Base-by-base conservation (phyloP, 1,140 invertebrate genomes). In the Sarcophaga bullata region DNA sequence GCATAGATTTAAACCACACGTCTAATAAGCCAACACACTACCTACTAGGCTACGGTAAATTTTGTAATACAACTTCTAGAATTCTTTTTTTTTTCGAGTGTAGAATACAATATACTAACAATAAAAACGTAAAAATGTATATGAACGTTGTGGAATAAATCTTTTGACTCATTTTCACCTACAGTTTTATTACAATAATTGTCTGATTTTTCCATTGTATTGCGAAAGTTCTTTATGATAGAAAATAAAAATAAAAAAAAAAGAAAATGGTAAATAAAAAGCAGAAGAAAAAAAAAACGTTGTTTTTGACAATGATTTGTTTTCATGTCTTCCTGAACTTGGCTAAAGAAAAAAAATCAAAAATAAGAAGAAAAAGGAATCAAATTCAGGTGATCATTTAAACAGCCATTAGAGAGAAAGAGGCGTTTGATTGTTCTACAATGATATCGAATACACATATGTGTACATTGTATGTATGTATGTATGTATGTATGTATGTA, bases 181-280 rank as follows among this genome's bases (percentile, higher is more conserved):
- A 58, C 54, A 58, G 54, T 58, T 58, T 58, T 58, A 58, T 58
- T n/a, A 58, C 54, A 58, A 58, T 58, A 58, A 58, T 58, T 58
- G 54, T 58, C 54, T 58, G 25, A 37, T 37, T 13, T 15, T 58
- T 58, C 10, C 54, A n/a, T 7, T 13, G 54, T n/a, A n/a, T 58
- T 13, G 6, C 15, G 54, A n/a, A n/a, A 58, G 54, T 58, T 54
- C 52, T 54, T 54, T 54, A 13, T 37, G 25, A 37, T 37, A 4
- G 25, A 37, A 37, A 37, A 37, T 37, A 37, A 1, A 37, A 37
- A 37, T n/a, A 37, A 37, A 37, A 37, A 37, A 37, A 37, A 1
- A 37, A 37, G 25, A 8, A 52, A 50, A 11, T 58, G n/a, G 11
- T 58, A 58, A 58, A 58, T 58, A 58, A 15, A 58, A 58, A 58